A percentile compares a stretch with the other conserved stretches of the same genome.
Conservation (phyloP, 1,140 invertebrate species). For the Anagrus nilaparvatae region DNA sequence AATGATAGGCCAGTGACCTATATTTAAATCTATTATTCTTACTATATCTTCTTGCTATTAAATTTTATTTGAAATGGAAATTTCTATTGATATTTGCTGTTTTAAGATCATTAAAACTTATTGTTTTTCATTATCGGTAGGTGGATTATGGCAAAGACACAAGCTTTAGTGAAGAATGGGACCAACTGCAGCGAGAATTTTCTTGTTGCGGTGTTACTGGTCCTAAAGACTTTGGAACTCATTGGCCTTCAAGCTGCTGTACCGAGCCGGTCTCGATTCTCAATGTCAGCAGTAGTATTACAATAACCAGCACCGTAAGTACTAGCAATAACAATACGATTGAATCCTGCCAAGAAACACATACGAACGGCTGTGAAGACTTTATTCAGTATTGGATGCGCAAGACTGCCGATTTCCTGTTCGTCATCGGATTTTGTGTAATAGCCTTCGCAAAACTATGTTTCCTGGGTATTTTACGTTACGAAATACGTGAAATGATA, state of each 20-base stretch:
- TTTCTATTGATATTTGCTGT: too few species aligned
- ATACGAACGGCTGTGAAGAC: slow-evolving; percentile 54
- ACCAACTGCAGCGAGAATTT: slow-evolving; percentile 63
- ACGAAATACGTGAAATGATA: slow-evolving; percentile 82
- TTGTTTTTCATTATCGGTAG: too few species aligned
- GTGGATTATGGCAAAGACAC: slow-evolving; percentile 60
- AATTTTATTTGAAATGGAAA: too few species aligned
- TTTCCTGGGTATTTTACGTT: slow-evolving; percentile 76
- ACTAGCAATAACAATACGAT: slow-evolving; percentile 21
- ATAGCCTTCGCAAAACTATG: slow-evolving; percentile 82
- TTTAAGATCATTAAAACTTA: too few species aligned
- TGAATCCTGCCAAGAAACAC: slow-evolving; percentile 32
- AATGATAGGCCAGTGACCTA: too few species aligned
- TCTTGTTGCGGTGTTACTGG: slow-evolving; percentile 70
- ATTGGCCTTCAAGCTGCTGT: slow-evolving; percentile 45
- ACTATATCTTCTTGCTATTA: too few species aligned
- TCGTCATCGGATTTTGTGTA: slow-evolving; percentile 80
- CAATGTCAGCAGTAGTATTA: background rate
- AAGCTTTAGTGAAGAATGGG: slow-evolving; percentile 69
- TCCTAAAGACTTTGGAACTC: slow-evolving; percentile 49
- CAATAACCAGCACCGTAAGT: background rate
- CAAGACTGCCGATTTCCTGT: slow-evolving; percentile 67
- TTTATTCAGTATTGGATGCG: slow-evolving; percentile 61
- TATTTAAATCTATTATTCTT: too few species aligned
- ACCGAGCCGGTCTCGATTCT: too few species aligned